Percentiles rank a stretch among this genome's conserved stretches.
Evolutionary conservation across 2,888 invertebrate species (phyloP).

Genomic region (Drosophila niveifrons): DNA sequence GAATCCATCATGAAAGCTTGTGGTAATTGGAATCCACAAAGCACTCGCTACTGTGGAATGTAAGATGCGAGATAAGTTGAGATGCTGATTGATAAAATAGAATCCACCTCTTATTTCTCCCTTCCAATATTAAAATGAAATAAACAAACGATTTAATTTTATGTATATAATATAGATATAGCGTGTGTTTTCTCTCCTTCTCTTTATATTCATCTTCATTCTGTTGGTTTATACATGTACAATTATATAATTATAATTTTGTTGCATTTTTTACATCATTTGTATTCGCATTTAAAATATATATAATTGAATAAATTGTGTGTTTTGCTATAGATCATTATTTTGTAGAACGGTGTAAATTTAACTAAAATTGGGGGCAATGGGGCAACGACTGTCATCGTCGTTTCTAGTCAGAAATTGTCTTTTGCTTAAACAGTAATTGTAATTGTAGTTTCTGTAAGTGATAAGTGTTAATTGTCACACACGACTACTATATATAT

Average conservation of each 20-base stretch:
- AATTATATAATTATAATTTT: constrained; percentile 40
- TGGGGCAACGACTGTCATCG: constrained; percentile 12
- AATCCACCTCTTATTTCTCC: neutral
- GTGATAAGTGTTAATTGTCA: constrained; percentile 36
- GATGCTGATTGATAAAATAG: no score
- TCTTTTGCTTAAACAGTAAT: constrained; percentile 46
- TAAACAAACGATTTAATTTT: neutral
- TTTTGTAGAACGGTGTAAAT: constrained; percentile 37
- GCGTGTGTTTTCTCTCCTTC: constrained; percentile 31
- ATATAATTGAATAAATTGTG: constrained; percentile 69
- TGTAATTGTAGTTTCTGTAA: neutral
- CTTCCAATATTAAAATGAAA: neutral
- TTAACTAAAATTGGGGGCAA: constrained; percentile 45
- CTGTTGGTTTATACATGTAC: constrained; percentile 64
- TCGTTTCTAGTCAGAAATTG: constrained; percentile 40
- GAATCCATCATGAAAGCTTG: neutral
- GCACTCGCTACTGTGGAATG: neutral
- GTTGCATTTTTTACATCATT: constrained; percentile 67
- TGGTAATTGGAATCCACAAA: neutral
- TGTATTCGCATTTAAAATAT: constrained; percentile 69
- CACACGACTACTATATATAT: constrained; percentile 24
- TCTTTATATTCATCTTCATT: constrained; percentile 28
- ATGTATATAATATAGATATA: constrained; percentile 38
- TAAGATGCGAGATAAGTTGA: no score
- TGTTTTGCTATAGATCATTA: constrained; percentile 24